These are phyloP conservation scores for Cyrtorhinus lividipennis DNA, from an alignment of 1,140 invertebrate genomes.

Conservation along the genomic window DNA sequence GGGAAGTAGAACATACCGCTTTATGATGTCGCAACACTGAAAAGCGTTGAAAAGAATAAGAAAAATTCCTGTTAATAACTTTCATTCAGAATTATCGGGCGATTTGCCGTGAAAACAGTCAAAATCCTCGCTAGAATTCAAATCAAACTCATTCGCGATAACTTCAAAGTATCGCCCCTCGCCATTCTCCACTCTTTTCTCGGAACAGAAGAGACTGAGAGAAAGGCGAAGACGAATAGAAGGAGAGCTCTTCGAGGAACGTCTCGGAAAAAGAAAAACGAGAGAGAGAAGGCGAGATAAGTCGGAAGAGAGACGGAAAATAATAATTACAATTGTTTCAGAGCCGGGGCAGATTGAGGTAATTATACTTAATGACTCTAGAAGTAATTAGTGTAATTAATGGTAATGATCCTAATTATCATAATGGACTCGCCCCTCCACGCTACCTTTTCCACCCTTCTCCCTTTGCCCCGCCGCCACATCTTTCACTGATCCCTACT, in stretches of 20 bases:
- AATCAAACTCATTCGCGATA: too few species aligned
- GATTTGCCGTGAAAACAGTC: too few species aligned
- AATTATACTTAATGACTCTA: conserved; percentile 24
- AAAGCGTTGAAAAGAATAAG: too few species aligned
- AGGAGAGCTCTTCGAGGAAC: too few species aligned
- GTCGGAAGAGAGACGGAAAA: conserved; percentile 21
- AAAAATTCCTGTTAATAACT: too few species aligned
- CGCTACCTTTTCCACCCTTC: background rate
- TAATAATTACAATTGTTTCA: conserved; percentile 20
- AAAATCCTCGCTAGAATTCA: too few species aligned
- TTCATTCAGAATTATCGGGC: too few species aligned
- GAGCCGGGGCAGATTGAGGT: conserved; percentile 22
- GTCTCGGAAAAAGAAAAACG: conserved; percentile 2
- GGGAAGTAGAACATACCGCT: too few species aligned
- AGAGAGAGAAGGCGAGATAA: conserved; percentile 17
- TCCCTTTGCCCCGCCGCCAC: background rate
- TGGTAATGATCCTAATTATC: conserved; percentile 25
- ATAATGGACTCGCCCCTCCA: conserved; percentile 20
- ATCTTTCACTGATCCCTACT: background rate
- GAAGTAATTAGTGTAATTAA: conserved; percentile 25
- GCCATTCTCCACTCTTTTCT: too few species aligned
- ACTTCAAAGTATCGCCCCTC: too few species aligned
- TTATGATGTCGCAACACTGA: too few species aligned
- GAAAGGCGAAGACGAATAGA: background rate
- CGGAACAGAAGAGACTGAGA: too few species aligned